Evolutionary conservation across 2,113 vertebrate species (phyloP).

Genomic region (Burhinus bistriatus): DNA sequence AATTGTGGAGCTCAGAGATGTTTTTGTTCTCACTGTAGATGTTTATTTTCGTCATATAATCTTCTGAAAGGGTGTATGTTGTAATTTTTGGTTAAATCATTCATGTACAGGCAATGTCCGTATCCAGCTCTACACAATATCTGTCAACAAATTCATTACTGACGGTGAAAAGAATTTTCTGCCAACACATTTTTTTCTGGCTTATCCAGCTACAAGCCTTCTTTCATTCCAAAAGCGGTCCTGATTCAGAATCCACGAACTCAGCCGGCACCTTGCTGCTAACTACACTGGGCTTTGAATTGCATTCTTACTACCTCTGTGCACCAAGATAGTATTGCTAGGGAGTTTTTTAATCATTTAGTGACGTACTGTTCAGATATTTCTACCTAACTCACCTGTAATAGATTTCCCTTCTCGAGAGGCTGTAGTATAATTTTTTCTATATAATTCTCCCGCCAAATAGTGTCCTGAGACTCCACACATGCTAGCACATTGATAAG

Average conservation of each 20-base stretch:
- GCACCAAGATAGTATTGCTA: neutral
- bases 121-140: neutral
- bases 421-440: neutral
- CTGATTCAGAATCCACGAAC: neutral
- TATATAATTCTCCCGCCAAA: neutral
- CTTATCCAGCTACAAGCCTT: neutral
- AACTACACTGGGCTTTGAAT: neutral
- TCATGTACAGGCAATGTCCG: neutral
- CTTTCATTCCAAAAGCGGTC: neutral
- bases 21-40: neutral
- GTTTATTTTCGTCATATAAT: neutral
- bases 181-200: neutral
- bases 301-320: neutral
- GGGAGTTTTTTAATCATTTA: neutral
- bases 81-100: neutral
- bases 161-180: slow-evolving; percentile 11
- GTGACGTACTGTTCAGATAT: neutral
- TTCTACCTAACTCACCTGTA: neutral
- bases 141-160: slow-evolving; percentile 30
- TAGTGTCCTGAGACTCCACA: neutral
- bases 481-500: neutral
- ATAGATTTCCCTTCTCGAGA: neutral
- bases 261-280: neutral
- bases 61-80: neutral
- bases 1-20: neutral